phyloP scores from a whole-genome alignment of 30 jellyfish, hydroid and myxozoan genomes.

The Rhopilema esculentum region DNA sequence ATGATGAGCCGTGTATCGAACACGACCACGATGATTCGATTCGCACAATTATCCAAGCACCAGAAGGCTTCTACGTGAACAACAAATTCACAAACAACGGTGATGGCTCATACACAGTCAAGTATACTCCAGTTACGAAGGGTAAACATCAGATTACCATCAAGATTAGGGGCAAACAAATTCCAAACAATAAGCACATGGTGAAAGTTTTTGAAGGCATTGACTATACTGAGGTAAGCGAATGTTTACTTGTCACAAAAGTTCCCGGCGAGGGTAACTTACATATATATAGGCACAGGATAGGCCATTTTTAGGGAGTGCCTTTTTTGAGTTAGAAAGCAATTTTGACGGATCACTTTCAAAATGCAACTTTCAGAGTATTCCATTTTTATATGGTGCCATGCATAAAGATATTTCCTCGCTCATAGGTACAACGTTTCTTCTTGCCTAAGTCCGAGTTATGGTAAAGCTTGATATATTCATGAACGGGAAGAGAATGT shows the following conservation, averaged over 20 bases:
- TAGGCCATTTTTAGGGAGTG: no score
- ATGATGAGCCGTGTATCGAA: conserved; percentile 81
- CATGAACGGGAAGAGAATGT: no score
- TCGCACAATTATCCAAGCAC: conserved; percentile 94
- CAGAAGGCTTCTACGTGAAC: conserved; percentile 93
- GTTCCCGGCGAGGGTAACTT: not conserved
- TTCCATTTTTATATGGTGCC: no score
- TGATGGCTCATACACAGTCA: conserved; percentile 81
- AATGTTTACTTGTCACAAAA: not conserved
- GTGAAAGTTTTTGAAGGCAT: conserved; percentile 94
- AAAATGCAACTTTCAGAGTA: no score
- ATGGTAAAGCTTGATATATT: no score
- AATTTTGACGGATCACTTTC: no score
- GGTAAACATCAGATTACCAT: conserved; percentile 85
- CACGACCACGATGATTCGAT: conserved; percentile 77
- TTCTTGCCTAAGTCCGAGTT: no score
- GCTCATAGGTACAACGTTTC: no score
- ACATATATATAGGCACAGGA: not conserved
- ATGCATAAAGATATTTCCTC: no score
- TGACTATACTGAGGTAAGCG: conserved; percentile 84
- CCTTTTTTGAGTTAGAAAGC: no score
- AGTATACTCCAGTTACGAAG: conserved; percentile 94
- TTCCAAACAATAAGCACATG: conserved; percentile 74
- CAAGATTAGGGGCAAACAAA: conserved; percentile 84
- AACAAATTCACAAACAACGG: conserved; percentile 71